phyloP scores from a whole-genome alignment of 64 coral and sea anemone genomes.

The Stichodactyla helianthus region DNA sequence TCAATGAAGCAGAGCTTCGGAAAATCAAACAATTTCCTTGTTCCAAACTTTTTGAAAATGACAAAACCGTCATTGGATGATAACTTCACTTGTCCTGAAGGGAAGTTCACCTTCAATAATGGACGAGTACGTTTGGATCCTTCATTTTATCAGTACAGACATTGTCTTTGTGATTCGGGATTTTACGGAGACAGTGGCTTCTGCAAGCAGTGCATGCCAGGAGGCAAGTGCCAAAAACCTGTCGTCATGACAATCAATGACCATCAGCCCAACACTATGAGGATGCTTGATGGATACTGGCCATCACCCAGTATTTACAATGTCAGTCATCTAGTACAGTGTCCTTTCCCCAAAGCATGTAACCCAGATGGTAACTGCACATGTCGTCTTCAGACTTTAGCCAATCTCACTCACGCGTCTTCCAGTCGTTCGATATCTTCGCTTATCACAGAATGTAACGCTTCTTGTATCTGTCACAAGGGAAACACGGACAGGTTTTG shows the following conservation, averaged over 20 bases:
- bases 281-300: slow-evolving; percentile 25
- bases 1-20: background rate
- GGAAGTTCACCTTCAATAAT: slow-evolving; percentile 24
- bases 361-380: slow-evolving; percentile 19
- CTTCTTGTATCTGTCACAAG: slow-evolving; percentile 24
- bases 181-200: slow-evolving; percentile 25
- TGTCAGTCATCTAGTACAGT: slow-evolving; percentile 30
- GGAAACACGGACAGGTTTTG: slow-evolving; percentile 46
- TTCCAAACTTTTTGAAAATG: slow-evolving; percentile 22
- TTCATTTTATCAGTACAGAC: slow-evolving; percentile 37
- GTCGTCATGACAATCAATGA: too few species aligned
- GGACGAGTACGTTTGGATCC: slow-evolving; percentile 37
- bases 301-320: slow-evolving; percentile 34
- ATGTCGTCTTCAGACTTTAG: slow-evolving; percentile 15
- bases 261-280: slow-evolving; percentile 9
- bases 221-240: too few species aligned
- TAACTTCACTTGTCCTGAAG: slow-evolving; percentile 36
- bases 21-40: background rate
- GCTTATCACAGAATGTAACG: slow-evolving; percentile 20
- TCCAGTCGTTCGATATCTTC: too few species aligned
- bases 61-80: background rate
- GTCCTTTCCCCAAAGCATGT: slow-evolving; percentile 25
- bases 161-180: slow-evolving; percentile 33
- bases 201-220: too few species aligned
- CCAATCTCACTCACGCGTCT: background rate